Base-by-base conservation (phyloP, 2,888 invertebrate species). In the Caenorhabditis zanzibari region DNA sequence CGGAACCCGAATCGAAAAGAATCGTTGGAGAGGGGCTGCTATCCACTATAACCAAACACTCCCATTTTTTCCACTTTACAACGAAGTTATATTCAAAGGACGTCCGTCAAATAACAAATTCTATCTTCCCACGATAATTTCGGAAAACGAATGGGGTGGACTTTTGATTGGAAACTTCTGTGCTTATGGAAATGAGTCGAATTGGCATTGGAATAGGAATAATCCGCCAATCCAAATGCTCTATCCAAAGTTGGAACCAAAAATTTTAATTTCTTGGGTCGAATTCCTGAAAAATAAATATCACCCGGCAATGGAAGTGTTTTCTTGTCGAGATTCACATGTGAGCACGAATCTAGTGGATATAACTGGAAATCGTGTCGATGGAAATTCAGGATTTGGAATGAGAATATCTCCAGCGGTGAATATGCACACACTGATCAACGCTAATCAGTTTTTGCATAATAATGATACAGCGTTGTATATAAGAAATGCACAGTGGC, bases 151-250 rank as follows among this genome's bases (percentile, higher is more conserved):
- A 9, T 96, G 97, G 92, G 95, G 95, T 41, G 98, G 97, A 0
- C 94, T 98, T 56, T 93, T 97, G 68, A 95, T 98, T 87, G 97
- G 98, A 2, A 99, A 99, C 93, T 97, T 95, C 92, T 98, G 98
- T 64, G 72, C 86, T 3, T 86, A 87, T 12, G 59, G 83, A 2
- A 68, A 52, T 14, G 64, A 61, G 10, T 68, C 68, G 14, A 10
- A 6, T 14, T 66, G 64, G 64, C 16, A 16, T 0, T 68, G 52
- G 54, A 22, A 52, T 68, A 24, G 12, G 10, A 61, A 24, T 41
- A 54, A 68, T 22, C 68, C 52, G 0, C 52, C 52, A 2, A 32
- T 66, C 4, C 41, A 47, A 26, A 16, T 14, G 14, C 9, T 68
- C 14, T 47, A 41, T 6, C 75, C 80, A 16, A 68, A 56, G 10